A percentile compares a stretch with the other conserved stretches of the same genome.
Evolutionary conservation across 2,888 invertebrate species (phyloP).

Genomic region (Ochropacha duplaris): DNA sequence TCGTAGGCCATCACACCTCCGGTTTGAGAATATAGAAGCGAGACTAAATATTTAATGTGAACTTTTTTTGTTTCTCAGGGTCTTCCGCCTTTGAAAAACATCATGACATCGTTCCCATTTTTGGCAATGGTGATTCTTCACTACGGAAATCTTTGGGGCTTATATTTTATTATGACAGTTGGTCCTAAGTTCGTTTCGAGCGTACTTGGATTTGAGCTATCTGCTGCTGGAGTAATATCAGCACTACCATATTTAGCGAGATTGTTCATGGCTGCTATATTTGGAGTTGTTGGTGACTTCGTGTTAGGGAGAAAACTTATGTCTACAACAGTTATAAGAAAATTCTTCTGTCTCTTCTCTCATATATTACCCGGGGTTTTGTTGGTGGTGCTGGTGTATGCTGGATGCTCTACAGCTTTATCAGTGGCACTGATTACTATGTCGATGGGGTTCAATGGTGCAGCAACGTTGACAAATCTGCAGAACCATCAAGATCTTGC

Average conservation of each 20-base stretch:
- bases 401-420: constrained; percentile 84
- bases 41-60: constrained; percentile 12
- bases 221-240: constrained; percentile 87
- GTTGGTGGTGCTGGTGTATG: constrained; percentile 81
- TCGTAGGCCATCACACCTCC: not conserved
- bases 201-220: constrained; percentile 87
- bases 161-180: constrained; percentile 89
- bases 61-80: constrained; percentile 69
- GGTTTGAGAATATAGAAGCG: not conserved
- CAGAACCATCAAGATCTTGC: constrained; percentile 89
- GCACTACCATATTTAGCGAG: constrained; percentile 88
- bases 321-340: constrained; percentile 80
- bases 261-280: constrained; percentile 86
- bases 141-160: constrained; percentile 89
- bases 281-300: constrained; percentile 87
- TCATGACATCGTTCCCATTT: constrained; percentile 86
- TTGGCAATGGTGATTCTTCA: constrained; percentile 86
- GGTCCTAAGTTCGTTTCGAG: constrained; percentile 90
- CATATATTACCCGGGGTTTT: constrained; percentile 79
- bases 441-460: constrained; percentile 86
- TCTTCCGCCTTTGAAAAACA: constrained; percentile 85
- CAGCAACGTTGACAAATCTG: constrained; percentile 84
- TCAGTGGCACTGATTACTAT: constrained; percentile 85
- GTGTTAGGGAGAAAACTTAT: constrained; percentile 72
- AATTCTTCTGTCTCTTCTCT: constrained; percentile 85